Conservation (phyloP, 1,140 invertebrate species). For the Leptonema lineaticorne region DNA sequence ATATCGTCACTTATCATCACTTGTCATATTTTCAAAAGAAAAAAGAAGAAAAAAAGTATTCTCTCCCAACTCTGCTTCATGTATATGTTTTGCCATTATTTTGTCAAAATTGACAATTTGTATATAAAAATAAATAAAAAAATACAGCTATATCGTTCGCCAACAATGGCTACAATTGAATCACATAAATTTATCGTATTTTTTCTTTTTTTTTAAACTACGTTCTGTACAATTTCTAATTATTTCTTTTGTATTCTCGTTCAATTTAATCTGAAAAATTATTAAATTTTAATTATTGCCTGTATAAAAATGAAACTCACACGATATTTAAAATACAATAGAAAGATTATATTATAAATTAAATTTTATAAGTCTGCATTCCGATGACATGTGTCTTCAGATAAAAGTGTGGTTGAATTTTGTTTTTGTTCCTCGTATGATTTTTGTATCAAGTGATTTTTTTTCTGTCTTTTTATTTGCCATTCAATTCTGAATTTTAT, state of each 20-base stretch:
- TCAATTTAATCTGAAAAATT: no score
- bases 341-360: background rate
- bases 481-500: constrained; percentile 16
- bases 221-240: no score
- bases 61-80: background rate
- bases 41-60: no score
- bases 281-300: no score
- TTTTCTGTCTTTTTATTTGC: background rate
- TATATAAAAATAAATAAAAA: constrained; percentile 6
- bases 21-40: no score
- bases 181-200: background rate
- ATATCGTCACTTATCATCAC: no score
- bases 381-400: no score
- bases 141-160: background rate
- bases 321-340: background rate
- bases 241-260: no score
- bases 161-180: background rate
- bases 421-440: no score
- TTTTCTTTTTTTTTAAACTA: no score
- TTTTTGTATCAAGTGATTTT: no score
- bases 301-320: background rate
- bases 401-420: background rate
- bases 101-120: background rate
- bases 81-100: constrained; percentile 3
- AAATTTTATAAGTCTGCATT: background rate